These are phyloP conservation scores for Papilio machaon DNA, from an alignment of 1,140 invertebrate genomes.

Conservation along the genomic window DNA sequence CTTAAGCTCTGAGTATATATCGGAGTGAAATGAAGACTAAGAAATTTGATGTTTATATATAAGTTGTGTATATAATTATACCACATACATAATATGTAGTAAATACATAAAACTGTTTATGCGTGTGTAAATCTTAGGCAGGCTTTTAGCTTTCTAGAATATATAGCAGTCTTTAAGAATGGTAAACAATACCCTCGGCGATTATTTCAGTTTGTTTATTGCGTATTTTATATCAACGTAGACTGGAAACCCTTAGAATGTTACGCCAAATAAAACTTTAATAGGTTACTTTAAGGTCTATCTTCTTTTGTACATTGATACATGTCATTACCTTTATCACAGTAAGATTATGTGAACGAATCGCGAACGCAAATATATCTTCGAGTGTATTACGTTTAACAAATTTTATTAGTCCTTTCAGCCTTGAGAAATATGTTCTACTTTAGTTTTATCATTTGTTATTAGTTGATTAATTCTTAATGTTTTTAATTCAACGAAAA, in stretches of 20 bases:
- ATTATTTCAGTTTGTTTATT: slow-evolving; percentile 24
- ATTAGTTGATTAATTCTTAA: neutral
- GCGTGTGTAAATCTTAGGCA: slow-evolving; percentile 11
- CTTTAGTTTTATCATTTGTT: neutral
- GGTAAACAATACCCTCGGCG: slow-evolving; percentile 18
- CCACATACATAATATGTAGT: neutral
- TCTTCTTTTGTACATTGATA: neutral
- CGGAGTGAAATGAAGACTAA: too few species aligned
- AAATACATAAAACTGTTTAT: neutral
- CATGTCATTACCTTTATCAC: slow-evolving; percentile 12
- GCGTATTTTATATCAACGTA: slow-evolving; percentile 15
- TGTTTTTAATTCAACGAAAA: neutral
- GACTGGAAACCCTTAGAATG: neutral
- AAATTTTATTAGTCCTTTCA: neutral
- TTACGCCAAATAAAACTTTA: neutral
- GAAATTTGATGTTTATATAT: too few species aligned
- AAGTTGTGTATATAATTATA: too few species aligned
- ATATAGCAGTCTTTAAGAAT: slow-evolving; percentile 24
- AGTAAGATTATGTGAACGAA: slow-evolving; percentile 8
- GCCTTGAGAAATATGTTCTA: neutral
- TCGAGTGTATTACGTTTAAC: slow-evolving; percentile 10
- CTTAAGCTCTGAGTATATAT: too few species aligned
- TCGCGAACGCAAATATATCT: slow-evolving; percentile 10
- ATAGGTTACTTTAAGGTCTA: neutral
- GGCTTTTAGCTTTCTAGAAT: slow-evolving; percentile 19